Evolutionary conservation across 2,888 invertebrate species (phyloP), one percentile per base, ranked within the genome.

Genomic region (Drosophila cracens): DNA sequence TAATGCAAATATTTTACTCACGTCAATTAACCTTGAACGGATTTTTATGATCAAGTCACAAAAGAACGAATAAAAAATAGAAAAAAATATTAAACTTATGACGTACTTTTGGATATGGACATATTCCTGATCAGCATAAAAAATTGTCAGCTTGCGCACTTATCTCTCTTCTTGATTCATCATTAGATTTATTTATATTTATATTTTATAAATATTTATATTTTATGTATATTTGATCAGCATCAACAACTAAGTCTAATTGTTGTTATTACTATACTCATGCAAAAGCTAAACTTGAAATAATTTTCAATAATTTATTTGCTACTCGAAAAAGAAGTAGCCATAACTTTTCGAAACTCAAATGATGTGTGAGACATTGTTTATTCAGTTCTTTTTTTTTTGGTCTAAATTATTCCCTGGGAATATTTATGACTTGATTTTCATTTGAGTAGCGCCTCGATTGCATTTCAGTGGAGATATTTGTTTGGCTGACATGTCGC

Each of bases 391-490:
- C 3, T 10, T 11, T 43, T 21, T 40, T 46, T 38, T 18, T 18
- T 46, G 21, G 16, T 25, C 46, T 69, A 79, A 76, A 86, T 84
- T 70, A 68, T 76, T 73, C 53, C 70, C 60, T 51, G 33, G 81
- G 81, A 74, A 76, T 81, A 83, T 89, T 89, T 87, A 84, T 86
- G 83, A 70, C 68, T 66, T 61, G 74, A 74, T 78, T 76, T 65
- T 51, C 33, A 48, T 38, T 38, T 71, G 65, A 72, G 74, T 51
- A 57, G 53, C 65, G 70, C 77, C 70, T 66, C 51, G 51, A 70
- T 58, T 65, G 61, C 40, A 56, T 38, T 29, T 76, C 46, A 43
- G 49, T 31, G 38, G 21, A 56, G 49, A 75, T 63, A 57, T 71
- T 52, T 77, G 64, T 76, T 83, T 74, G 69, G 54, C 58, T 74